A percentile compares a stretch with the other conserved stretches of the same genome.
phyloP scores from a whole-genome alignment of 2,797 vertebrate genomes.

The Brotula barbata region DNA sequence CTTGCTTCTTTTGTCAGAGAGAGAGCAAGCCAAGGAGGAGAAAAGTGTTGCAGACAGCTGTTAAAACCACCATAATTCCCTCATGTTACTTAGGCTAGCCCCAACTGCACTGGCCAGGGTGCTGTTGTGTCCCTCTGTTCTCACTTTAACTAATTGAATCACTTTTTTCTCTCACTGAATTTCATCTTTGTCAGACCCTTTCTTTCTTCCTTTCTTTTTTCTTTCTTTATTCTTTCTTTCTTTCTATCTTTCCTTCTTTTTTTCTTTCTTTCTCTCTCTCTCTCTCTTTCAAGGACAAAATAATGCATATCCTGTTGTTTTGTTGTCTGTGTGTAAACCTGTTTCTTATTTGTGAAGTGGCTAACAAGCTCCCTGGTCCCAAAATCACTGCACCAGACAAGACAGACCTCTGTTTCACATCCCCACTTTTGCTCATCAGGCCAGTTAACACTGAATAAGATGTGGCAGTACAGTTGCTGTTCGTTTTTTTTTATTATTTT shows the following conservation, averaged over 20 bases:
- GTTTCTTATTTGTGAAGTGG: conserved; percentile 75
- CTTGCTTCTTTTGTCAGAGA: conserved; percentile 68
- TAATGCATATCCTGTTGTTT: conserved; percentile 62
- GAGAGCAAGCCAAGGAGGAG: conserved; percentile 53
- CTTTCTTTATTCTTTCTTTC: too few relatives aligned
- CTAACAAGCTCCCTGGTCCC: conserved; percentile 60
- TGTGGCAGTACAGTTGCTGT: conserved; percentile 24
- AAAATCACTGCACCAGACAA: conserved; percentile 62
- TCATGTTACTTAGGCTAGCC: conserved; percentile 66
- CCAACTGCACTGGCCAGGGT: conserved; percentile 61
- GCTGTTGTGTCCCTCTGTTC: conserved; percentile 60
- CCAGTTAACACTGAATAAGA: conserved; percentile 42
- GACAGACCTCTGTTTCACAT: conserved; percentile 63
- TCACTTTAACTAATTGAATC: conserved; percentile 44
- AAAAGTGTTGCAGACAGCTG: conserved; percentile 71
- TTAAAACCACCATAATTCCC: conserved; percentile 66
- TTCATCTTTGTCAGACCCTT: conserved; percentile 43
- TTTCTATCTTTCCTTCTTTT: conserved; percentile 5
- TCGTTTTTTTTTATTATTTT: too few relatives aligned
- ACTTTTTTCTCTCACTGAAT: conserved; percentile 30
- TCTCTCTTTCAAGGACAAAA: conserved; percentile 50
- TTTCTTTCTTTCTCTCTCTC: conserved; percentile 26
- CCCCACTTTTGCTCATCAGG: conserved; percentile 35
- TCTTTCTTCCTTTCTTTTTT: too few relatives aligned
- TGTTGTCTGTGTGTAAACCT: conserved; percentile 67